Evolutionary conservation across 2,888 invertebrate genomes (phyloP), one percentile per base, ranked within the genome.

Genomic region (Antheraea yamamai): DNA sequence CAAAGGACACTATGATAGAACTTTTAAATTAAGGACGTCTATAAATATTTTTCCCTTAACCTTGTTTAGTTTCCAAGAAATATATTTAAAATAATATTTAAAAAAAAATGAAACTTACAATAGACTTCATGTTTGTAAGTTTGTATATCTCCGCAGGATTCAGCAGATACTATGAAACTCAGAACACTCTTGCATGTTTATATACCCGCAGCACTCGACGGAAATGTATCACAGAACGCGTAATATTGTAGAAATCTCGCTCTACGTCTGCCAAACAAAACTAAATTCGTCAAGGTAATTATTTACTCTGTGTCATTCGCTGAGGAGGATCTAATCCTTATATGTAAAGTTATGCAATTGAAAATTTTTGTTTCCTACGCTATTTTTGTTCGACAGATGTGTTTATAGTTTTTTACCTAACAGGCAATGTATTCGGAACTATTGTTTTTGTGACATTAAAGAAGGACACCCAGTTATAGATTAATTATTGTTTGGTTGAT

Each of bases 51-150:
- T 66, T 66, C 58, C 8, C 26, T 26, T 26, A 23, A 64, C 10
- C 26, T 14, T 64, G 23, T 64, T 64, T 10, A 64, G 26, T 16
- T 8, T 30, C 16, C 4, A 30, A 30, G 30, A 66, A 30, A 30
- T 64, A 14, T 26, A 66, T 4, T 66, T 61, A 47, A 61, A 61
- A 23, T 61, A 10, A 61, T 30, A 20, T 30, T 23, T 23, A 12
- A 61, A 61, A 61, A 61, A 61, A 30, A 30, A 30, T 39, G 0
- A 70, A 30, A 90, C 91, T 92, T 82, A 92, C 91, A 75, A 89
- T 80, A 75, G 85, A 82, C 85, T 89, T 91, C 91, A 92, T 91
- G 80, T 83, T 83, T 79, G 75, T 74, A 76, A 73, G 75, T 70
- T 78, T 78, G 73, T 79, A 77, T 70, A 72, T 75, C 74, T 76